phyloP scores from a whole-genome alignment of 23 tunicate genomes.

The Trididemnum clinides region DNA sequence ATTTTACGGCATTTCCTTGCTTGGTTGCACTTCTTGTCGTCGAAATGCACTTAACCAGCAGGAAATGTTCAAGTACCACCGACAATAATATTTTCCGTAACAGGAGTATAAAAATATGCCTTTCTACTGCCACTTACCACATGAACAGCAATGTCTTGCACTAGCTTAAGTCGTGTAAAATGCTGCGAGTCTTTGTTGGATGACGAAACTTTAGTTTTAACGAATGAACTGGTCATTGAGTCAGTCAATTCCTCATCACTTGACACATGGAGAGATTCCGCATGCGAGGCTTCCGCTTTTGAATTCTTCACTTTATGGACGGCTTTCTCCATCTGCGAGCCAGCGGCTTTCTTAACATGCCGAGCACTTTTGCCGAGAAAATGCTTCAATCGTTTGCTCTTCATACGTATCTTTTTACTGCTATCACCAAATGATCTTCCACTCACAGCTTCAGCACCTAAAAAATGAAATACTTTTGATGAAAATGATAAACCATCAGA shows the following conservation, averaged over 20 bases:
- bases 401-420: slow-evolving; percentile 46
- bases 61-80: too few relatives aligned
- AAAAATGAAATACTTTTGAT: too few relatives aligned
- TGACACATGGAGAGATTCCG: slow-evolving; percentile 75
- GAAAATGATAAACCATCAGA: too few relatives aligned
- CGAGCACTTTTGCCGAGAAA: slow-evolving; percentile 75
- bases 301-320: slow-evolving; percentile 82
- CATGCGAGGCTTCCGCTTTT: slow-evolving; percentile 47
- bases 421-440: slow-evolving; percentile 4
- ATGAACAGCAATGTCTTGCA: slow-evolving; percentile 93
- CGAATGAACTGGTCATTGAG: slow-evolving; percentile 41
- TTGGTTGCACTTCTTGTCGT: too few relatives aligned
- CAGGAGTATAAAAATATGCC: too few relatives aligned
- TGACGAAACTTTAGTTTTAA: slow-evolving; percentile 77
- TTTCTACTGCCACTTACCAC: slow-evolving; percentile 71
- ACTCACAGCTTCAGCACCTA: slow-evolving; percentile 56
- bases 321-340: slow-evolving; percentile 73
- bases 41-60: too few relatives aligned
- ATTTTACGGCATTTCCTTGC: too few relatives aligned
- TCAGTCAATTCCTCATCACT: slow-evolving; percentile 83
- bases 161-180: slow-evolving; percentile 55
- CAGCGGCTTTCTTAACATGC: slow-evolving; percentile 63
- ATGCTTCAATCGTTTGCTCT: slow-evolving; percentile 66
- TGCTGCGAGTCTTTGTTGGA: slow-evolving; percentile 78
- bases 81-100: too few relatives aligned